Evolutionary conservation across 2,113 vertebrate genomes (phyloP).

Genomic region (Alouatta palliata): DNA sequence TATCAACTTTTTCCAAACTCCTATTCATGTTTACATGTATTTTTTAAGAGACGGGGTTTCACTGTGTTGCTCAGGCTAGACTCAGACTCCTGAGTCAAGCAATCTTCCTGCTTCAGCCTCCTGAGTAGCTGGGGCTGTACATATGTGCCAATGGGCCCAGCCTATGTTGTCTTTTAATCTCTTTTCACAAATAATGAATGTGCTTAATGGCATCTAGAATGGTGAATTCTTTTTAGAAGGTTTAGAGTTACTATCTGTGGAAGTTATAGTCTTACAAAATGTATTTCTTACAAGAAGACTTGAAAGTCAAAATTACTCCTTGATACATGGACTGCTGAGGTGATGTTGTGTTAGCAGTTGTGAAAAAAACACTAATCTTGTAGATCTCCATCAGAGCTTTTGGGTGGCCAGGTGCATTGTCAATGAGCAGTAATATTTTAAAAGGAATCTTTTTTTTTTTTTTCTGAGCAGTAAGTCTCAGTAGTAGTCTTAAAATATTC

Average conservation of each 20-base stretch:
- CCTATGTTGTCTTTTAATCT: background rate
- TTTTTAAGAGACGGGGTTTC: no score
- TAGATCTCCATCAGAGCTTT: background rate
- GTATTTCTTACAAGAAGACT: background rate
- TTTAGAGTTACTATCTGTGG: background rate
- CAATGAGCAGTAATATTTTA: background rate
- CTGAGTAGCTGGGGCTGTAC: no score
- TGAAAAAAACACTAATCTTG: background rate
- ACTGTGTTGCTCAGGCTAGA: no score
- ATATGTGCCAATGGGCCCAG: no score
- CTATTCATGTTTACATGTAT: background rate
- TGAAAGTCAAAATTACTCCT: background rate
- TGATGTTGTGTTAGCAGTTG: background rate
- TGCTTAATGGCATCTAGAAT: background rate
- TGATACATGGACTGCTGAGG: background rate
- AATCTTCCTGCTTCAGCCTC: no score
- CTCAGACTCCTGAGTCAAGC: no score
- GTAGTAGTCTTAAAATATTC: background rate
- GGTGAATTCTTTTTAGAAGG: background rate
- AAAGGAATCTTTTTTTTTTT: background rate
- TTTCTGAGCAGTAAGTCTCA: background rate
- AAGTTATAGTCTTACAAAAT: background rate
- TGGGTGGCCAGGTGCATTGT: background rate
- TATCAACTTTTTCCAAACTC: background rate
- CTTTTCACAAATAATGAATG: background rate